These are phyloP conservation scores for Gymnarchus niloticus DNA, from an alignment of 2,113 vertebrate genomes.

Conservation along the genomic window DNA sequence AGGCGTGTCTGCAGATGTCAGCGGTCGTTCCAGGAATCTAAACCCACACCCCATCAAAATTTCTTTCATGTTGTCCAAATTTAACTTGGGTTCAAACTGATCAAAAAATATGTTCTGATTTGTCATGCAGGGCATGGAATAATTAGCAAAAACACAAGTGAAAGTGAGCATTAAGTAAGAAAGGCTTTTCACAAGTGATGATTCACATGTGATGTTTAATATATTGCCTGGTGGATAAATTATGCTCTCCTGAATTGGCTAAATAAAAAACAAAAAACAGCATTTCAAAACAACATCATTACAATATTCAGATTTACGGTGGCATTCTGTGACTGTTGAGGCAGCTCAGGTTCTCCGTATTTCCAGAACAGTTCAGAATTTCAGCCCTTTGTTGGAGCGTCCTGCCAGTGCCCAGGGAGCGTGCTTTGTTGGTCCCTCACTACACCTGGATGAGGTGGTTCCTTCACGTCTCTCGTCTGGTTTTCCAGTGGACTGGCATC, in stretches of 20 bases:
- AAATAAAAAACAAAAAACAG: too few species aligned
- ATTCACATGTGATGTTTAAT: too few species aligned
- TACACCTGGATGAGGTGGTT: background rate
- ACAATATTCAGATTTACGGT: background rate
- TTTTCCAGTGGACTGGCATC: background rate
- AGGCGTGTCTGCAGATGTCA: background rate
- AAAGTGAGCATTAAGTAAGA: background rate
- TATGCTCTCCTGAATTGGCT: too few species aligned
- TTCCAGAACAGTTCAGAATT: background rate
- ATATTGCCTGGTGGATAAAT: too few species aligned
- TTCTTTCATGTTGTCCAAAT: background rate
- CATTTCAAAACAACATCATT: background rate
- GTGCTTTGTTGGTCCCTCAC: background rate
- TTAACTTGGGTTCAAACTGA: background rate
- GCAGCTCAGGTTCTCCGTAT: background rate
- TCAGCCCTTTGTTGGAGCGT: background rate
- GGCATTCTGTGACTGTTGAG: background rate
- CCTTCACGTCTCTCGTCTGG: background rate
- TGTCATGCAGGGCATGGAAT: too few species aligned
- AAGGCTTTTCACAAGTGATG: background rate
- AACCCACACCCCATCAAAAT: background rate
- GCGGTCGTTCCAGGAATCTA: background rate
- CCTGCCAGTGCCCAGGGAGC: background rate
- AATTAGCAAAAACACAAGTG: background rate
- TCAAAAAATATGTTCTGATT: background rate